Base-by-base conservation (phyloP, 1,140 invertebrate species). In the Drosophila fuyamai region DNA sequence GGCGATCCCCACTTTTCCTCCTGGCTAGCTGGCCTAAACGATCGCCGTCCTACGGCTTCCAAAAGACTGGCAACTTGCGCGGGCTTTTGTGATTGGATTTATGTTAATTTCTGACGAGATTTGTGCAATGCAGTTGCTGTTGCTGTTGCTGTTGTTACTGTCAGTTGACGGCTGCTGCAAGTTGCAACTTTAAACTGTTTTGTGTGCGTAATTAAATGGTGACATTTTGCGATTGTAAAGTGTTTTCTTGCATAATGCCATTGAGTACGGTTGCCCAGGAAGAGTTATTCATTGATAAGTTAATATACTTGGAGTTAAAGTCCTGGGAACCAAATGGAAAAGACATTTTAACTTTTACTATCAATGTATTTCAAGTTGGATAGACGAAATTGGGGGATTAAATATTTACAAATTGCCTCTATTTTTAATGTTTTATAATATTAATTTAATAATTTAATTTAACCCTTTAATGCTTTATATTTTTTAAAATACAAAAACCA, bases 141-240 rank as follows among this genome's bases (percentile, higher is more conserved):
- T 51, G 58, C 41, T 36, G 60, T 36, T 73, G 61, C 50, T 60
- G 72, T 68, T 81, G 73, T 44, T 41, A 79, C 68, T 85, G 77
- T 73, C 81, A 80, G 72, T 70, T 80, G 76, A 73, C 48, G 56
- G 81, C 81, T 76, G 79, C 83, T 81, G 74, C 81, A 76, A 76
- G 73, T 76, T 76, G 74, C 51, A 71, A 48, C 67, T 48, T 85
- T 86, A 86, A 85, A 86, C 82, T 88, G 82, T 86, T 86, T 86
- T 86, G 83, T 86, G 79, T 86, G 82, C 82, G 82, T 86, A 86
- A 86, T 86, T 86, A 86, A 86, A 86, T 88, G 84, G 82, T 86
- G 82, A 86, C 82, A 86, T 88, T 86, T 85, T 76, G 51, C 85
- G 82, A 86, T 86, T 86, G 83, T 81, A 88, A 86, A 86, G 79